Percentiles rank a stretch among this genome's conserved stretches.
These are phyloP conservation scores for Caenorhabditis zanzibari DNA, from an alignment of 2,888 invertebrate genomes.

Conservation along the genomic window DNA sequence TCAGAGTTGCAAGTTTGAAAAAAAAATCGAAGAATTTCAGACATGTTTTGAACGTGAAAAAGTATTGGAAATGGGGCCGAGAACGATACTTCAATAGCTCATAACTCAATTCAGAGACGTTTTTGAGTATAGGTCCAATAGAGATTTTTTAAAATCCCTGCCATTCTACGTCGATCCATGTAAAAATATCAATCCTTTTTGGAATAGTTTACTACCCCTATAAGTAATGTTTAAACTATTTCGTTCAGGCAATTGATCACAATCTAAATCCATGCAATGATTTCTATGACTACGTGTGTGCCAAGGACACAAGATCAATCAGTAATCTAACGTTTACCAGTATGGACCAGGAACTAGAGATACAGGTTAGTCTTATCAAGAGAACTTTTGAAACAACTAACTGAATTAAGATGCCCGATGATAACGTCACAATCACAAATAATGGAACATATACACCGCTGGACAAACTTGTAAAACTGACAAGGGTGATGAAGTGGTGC, in stretches of 20 bases:
- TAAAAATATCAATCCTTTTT: too few relatives aligned
- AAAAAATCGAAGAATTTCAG: too few relatives aligned
- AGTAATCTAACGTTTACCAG: conserved; percentile 41
- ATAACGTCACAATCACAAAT: conserved; percentile 13
- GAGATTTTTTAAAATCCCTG: too few relatives aligned
- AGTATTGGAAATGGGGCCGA: too few relatives aligned
- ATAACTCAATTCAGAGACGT: too few relatives aligned
- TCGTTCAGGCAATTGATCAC: neutral
- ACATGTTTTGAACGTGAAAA: too few relatives aligned
- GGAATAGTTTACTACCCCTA: too few relatives aligned
- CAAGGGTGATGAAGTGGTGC: conserved; percentile 52
- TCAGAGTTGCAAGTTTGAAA: too few relatives aligned
- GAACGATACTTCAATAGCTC: too few relatives aligned
- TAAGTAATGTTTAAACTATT: neutral
- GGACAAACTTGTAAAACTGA: conserved; percentile 48
- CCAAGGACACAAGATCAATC: conserved; percentile 38
- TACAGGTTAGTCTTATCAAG: conserved; percentile 17
- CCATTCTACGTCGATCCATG: too few relatives aligned
- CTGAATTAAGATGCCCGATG: conserved; percentile 21
- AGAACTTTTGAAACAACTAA: conserved; percentile 10
- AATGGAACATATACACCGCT: conserved; percentile 22
- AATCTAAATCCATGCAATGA: conserved; percentile 45
- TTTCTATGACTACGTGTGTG: conserved; percentile 58
- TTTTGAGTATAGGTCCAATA: too few relatives aligned
- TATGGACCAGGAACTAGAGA: conserved; percentile 38